A percentile compares a stretch with the other conserved stretches of the same genome.
Conservation (phyloP, 2,797 vertebrate species). For the Vespertilio murinus region DNA sequence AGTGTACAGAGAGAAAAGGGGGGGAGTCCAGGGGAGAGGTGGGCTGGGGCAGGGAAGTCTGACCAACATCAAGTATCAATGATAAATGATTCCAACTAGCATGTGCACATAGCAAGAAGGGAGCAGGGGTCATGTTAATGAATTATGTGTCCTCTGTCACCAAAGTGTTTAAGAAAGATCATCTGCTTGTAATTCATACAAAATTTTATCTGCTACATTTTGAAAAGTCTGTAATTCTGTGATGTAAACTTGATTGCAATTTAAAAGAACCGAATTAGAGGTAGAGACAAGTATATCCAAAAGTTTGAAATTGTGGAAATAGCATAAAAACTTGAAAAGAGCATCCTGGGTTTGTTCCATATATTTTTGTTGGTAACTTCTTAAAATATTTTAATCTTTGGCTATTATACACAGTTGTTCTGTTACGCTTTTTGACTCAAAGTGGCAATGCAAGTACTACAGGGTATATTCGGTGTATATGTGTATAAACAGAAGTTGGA, state of each 20-base stretch:
- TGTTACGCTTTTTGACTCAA: neutral
- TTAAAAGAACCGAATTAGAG: constrained; percentile 49
- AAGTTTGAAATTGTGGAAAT: neutral
- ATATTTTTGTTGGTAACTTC: neutral
- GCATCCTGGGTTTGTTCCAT: neutral
- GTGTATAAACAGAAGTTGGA: neutral
- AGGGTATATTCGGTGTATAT: neutral
- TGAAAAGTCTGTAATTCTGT: constrained; percentile 11
- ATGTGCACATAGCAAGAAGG: neutral
- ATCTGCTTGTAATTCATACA: neutral
- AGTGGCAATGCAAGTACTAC: neutral
- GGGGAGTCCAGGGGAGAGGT: neutral
- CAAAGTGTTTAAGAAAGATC: neutral
- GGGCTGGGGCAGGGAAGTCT: neutral
- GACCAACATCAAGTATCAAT: fast-evolving
- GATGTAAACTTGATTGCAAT: constrained; percentile 32
- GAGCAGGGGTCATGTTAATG: neutral
- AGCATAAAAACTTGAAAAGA: constrained; percentile 51
- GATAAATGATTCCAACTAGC: neutral
- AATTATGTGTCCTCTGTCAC: neutral
- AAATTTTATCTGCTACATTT: neutral
- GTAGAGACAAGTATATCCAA: neutral
- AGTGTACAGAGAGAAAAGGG: neutral
- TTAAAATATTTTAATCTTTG: constrained; percentile 9
- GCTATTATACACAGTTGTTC: neutral